Base-by-base conservation (phyloP, 2,888 invertebrate species). In the Brenthis daphne region DNA sequence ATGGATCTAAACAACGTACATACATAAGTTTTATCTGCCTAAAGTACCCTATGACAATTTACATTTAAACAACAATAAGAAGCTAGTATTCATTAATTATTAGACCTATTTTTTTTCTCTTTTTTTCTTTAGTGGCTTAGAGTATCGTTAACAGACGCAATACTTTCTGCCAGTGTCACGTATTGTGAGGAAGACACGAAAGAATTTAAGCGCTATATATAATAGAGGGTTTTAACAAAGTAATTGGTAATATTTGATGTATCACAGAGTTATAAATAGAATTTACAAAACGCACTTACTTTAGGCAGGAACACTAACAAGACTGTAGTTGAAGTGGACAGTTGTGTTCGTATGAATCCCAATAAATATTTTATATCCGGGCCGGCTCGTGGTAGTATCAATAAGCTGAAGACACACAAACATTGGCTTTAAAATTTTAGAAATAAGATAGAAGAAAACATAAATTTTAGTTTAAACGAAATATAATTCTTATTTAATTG, bases 301-400 rank as follows among this genome's bases (percentile, higher is more conserved):
- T 98, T 98, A 67, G 97, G 97, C 61, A 96, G 96, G 85, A 98
- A 97, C 13, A 98, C 96, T 65, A 97, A 93, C 58, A 95, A 94
- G 67, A 97, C 95, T 0, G 97, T 97, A 56, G 97, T 97, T 6
- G 98, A 96, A 5, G 98, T 98, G 47, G 98, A 98, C 58, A 98
- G 90, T 84, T 98, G 98, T 0, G 98, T 98, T 80, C 98, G 95
- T 75, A 98, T 95, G 86, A 98, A 98, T 57, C 98, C 97, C 73
- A 98, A 94, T 60, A 98, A 93, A 83, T 98, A 98, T 85, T 98
- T 97, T 78, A 98, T 96, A 85, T 98, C 98, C 14, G 98, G 98
- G 20, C 97, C 97, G 67, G 97, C 97, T 81, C 94, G 94, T 4
- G 97, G 97, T 80, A 98, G 95, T 78, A 98, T 96, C 82, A 97